Conservation (phyloP, 1,140 invertebrate genomes). For the Aculops lycopersici region DNA sequence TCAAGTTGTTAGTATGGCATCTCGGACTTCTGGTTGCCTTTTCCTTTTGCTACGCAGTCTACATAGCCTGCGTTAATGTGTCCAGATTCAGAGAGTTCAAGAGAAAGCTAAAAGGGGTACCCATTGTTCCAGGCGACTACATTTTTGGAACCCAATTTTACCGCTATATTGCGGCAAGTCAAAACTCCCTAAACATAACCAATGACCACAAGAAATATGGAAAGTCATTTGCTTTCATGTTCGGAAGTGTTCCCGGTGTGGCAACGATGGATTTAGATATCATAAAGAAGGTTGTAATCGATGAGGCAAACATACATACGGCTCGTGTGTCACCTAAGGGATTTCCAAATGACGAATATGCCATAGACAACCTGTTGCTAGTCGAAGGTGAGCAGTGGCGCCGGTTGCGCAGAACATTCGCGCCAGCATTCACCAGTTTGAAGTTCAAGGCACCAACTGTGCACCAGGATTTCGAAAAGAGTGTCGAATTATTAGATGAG, state of each 20-base stretch:
- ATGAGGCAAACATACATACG: background rate
- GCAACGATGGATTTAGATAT: background rate
- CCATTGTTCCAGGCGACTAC: too few species aligned
- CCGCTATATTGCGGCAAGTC: too few species aligned
- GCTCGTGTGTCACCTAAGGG: background rate
- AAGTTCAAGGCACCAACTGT: background rate
- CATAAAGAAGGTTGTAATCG: background rate
- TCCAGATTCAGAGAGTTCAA: too few species aligned
- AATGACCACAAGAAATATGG: background rate
- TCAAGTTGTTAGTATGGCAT: too few species aligned
- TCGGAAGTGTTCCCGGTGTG: background rate
- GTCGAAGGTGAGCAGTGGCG: background rate
- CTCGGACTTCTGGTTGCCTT: too few species aligned
- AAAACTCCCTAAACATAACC: too few species aligned
- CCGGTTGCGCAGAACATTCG: background rate
- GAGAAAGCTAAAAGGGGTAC: too few species aligned
- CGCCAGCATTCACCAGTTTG: background rate
- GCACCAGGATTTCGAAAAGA: background rate
- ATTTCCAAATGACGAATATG: background rate
- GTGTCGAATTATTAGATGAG: background rate
- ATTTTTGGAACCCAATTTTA: too few species aligned
- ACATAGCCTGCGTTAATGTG: too few species aligned
- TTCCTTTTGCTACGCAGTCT: too few species aligned
- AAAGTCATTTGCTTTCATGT: background rate
- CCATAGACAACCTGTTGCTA: background rate